These are phyloP conservation scores for Jordanella pulchra DNA, from an alignment of 2,797 vertebrate species.

Conservation along the genomic window DNA sequence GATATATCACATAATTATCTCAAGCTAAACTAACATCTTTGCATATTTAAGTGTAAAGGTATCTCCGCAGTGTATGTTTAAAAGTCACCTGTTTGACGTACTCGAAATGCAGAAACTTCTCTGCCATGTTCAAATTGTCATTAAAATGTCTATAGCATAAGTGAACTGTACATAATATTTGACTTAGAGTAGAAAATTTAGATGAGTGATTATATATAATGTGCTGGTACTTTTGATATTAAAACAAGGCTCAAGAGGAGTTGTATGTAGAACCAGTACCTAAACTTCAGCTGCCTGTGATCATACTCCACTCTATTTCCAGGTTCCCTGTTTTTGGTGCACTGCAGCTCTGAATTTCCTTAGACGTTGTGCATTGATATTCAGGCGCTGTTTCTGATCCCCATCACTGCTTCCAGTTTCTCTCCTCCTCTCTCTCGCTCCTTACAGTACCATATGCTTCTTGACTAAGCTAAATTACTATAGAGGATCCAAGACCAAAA, in stretches of 20 bases:
- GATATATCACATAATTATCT: conserved; percentile 39
- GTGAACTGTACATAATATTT: background rate
- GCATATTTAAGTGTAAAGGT: conserved; percentile 5
- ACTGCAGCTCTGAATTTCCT: conserved; percentile 89
- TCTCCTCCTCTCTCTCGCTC: conserved; percentile 20
- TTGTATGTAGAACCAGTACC: conserved; percentile 26
- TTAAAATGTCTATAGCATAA: background rate
- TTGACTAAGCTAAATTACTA: conserved; percentile 8
- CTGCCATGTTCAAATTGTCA: conserved; percentile 17
- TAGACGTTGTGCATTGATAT: conserved; percentile 92
- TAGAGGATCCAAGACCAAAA: conserved; percentile 26
- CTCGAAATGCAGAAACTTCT: conserved; percentile 24
- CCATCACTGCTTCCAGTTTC: conserved; percentile 76
- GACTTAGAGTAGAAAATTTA: conserved; percentile 1
- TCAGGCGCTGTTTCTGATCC: conserved; percentile 84
- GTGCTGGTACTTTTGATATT: background rate
- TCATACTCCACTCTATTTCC: conserved; percentile 55
- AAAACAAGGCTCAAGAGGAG: conserved; percentile 8
- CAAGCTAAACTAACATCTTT: conserved; percentile 10
- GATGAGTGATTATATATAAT: background rate
- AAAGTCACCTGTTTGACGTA: conserved; percentile 15
- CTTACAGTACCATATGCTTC: conserved; percentile 6
- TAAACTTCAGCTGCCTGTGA: conserved; percentile 36
- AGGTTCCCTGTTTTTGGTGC: conserved; percentile 90
- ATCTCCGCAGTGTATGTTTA: conserved; percentile 20